These are phyloP conservation scores for Ectropis grisescens DNA, from an alignment of 1,140 invertebrate species.

Conservation along the genomic window DNA sequence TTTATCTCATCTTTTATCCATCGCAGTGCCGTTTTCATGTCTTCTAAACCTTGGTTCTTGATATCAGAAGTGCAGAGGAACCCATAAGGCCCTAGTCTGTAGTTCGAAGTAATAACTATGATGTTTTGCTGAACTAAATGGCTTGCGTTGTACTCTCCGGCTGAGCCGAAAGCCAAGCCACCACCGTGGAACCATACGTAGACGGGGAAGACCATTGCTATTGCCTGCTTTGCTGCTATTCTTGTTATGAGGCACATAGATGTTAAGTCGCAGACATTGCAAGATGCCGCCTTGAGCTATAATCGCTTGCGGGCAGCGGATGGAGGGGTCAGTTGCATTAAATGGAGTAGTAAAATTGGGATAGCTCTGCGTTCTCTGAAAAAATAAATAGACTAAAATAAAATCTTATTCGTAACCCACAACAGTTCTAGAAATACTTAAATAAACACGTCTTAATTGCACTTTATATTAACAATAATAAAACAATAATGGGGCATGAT, in stretches of 20 bases:
- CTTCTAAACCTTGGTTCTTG: constrained; percentile 78
- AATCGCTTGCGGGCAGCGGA: constrained; percentile 17
- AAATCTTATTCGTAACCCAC: too few relatives aligned
- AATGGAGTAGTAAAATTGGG: constrained; percentile 13
- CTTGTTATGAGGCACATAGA: constrained; percentile 37
- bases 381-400: constrained; percentile 2
- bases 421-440: too few relatives aligned
- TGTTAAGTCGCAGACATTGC: constrained; percentile 33
- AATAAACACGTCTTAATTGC: too few relatives aligned
- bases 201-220: constrained; percentile 71
- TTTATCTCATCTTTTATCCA: constrained; percentile 76
- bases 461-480: too few relatives aligned
- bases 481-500: too few relatives aligned
- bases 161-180: constrained; percentile 66
- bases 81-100: constrained; percentile 73
- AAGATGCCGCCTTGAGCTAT: constrained; percentile 8
- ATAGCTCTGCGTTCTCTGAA: constrained; percentile 6
- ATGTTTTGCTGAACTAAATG: constrained; percentile 69
- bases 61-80: constrained; percentile 76
- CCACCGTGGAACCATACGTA: constrained; percentile 82
- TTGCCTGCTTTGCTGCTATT: too few relatives aligned
- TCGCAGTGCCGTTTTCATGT: constrained; percentile 75
- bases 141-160: constrained; percentile 43
- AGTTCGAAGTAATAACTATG: constrained; percentile 73
- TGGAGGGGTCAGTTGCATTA: constrained; percentile 7